These are phyloP conservation scores for Holotrichia oblita DNA, from an alignment of 1,140 invertebrate genomes.

Conservation along the genomic window DNA sequence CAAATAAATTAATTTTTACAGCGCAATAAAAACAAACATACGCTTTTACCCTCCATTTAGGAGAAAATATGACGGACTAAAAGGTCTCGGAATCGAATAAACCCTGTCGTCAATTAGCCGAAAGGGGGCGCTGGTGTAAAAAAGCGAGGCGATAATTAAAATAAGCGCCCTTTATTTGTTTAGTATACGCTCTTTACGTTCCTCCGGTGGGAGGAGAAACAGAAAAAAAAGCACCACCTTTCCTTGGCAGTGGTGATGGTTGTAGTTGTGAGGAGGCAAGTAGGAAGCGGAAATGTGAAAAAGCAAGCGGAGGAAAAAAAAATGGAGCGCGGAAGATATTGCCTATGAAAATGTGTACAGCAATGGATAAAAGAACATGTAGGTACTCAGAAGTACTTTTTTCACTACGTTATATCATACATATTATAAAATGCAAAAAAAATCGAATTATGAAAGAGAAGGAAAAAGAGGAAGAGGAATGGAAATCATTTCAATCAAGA, in stretches of 20 bases:
- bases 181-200: neutral
- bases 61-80: conserved; percentile 26
- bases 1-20: conserved; percentile 32
- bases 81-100: conserved; percentile 32
- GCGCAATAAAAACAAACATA: conserved; percentile 32
- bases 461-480: too few relatives aligned
- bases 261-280: neutral
- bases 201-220: neutral
- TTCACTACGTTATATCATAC: too few relatives aligned
- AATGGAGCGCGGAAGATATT: too few relatives aligned
- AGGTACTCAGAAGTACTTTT: too few relatives aligned
- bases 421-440: too few relatives aligned
- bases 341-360: too few relatives aligned
- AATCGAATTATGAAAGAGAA: too few relatives aligned
- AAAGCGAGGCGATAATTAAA: conserved; percentile 32
- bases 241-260: neutral
- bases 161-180: conserved; percentile 32
- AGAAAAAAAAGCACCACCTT: neutral
- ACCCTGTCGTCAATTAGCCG: conserved; percentile 29
- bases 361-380: too few relatives aligned
- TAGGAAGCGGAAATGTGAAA: neutral
- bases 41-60: conserved; percentile 23
- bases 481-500: too few relatives aligned
- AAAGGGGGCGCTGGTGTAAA: conserved; percentile 21
- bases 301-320: neutral